Evolutionary conservation across 2,797 vertebrate genomes (phyloP), one percentile per base, ranked within the genome.

Genomic region (Platyrinchus mystaceus): DNA sequence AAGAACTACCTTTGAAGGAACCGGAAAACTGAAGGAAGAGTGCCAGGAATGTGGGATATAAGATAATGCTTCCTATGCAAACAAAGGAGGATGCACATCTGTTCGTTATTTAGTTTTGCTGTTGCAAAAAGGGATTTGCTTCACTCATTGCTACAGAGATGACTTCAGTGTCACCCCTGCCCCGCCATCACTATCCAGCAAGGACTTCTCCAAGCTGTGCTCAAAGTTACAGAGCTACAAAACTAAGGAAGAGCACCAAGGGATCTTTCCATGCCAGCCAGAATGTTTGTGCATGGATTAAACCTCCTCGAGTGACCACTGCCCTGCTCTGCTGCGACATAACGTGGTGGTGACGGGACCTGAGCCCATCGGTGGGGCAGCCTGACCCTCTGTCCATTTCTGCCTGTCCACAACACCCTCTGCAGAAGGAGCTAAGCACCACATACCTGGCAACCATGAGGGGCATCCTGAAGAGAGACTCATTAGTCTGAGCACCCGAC

Each of bases 51-150:
- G 70, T 32, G 39, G 79, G 80, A 93, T 73, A 70, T 11, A 93
- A 37, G 90, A 95, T 69, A 84, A 95, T 71, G 87, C 9, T 68
- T 52, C 84, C n/a, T 27, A 47, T 41, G 78, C 85, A 95, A 75
- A 95, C 73, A 96, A 84, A 95, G 60, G 56, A 86, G 78, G 63
- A 8, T 60, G 67, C 84, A 94, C 96, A 97, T 95, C 94, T 96
- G 94, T 80, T 95, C 89, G 87, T 49, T 94, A 78, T 94, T 91
- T 83, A 70, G 60, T 20, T 81, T 41, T 86, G 87, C n/a, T 34
- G 43, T 39, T 87, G 90, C 92, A 91, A 41, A 91, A 95, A 73
- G 39, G 58, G 87, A n/a, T 39, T 83, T 80, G 71, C 9, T 39
- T 34, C 91, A 23, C 32, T 55, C 21, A 64, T 1, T 52, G 70